A percentile compares a stretch with the other conserved stretches of the same genome.
These are phyloP conservation scores for Muscidifurax raptorellus DNA, from an alignment of 1,140 invertebrate species.

Conservation along the genomic window DNA sequence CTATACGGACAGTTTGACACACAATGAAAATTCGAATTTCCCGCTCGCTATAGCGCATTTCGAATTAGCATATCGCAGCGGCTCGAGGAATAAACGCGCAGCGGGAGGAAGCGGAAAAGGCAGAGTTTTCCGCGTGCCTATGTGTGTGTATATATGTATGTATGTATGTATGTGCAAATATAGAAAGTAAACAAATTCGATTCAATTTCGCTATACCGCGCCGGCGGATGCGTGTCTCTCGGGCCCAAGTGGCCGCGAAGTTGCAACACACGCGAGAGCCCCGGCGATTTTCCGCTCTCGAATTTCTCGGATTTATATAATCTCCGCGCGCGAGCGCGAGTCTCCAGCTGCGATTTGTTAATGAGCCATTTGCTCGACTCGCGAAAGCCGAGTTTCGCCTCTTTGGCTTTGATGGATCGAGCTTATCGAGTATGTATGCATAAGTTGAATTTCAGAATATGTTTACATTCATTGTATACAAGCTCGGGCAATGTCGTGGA, in stretches of 20 bases:
- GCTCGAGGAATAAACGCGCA: neutral
- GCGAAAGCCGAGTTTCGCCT: conserved; percentile 16
- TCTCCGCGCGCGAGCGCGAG: neutral
- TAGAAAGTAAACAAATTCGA: conserved; percentile 45
- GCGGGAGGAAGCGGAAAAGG: conserved; percentile 27
- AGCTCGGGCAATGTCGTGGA: too few relatives aligned
- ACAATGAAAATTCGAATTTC: neutral
- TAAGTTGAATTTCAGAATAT: neutral
- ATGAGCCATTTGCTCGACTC: conserved; percentile 18
- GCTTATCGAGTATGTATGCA: too few relatives aligned
- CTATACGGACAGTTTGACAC: too few relatives aligned
- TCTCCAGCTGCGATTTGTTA: conserved; percentile 30
- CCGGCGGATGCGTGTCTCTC: neutral
- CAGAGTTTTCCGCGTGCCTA: neutral
- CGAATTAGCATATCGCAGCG: too few relatives aligned
- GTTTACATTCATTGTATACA: too few relatives aligned
- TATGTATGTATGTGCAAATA: neutral
- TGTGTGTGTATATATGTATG: too few relatives aligned
- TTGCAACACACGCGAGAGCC: conserved; percentile 25
- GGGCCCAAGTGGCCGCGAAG: neutral
- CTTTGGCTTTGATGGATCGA: neutral
- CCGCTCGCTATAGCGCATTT: neutral
- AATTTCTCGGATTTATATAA: conserved; percentile 45
- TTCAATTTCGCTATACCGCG: neutral
- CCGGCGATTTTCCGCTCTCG: conserved; percentile 36